These are phyloP conservation scores for Oligia strigilis DNA, from an alignment of 2,888 invertebrate species.

Conservation along the genomic window DNA sequence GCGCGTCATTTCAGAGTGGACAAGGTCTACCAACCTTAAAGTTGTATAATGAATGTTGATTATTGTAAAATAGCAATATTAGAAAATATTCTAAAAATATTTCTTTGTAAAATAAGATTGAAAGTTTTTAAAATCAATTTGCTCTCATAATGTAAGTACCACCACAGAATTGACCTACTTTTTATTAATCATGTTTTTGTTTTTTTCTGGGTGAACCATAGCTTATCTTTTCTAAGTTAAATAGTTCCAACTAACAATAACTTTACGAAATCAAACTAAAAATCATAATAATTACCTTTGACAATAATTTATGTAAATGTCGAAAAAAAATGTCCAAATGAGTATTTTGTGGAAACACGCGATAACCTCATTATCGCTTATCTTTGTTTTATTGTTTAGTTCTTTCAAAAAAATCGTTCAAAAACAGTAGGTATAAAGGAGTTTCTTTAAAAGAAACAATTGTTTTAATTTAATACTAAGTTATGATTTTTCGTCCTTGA, in stretches of 20 bases:
- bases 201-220: background rate
- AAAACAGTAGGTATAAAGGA: background rate
- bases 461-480: background rate
- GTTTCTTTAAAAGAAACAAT: background rate
- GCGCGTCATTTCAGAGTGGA: too few species aligned
- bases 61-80: too few species aligned
- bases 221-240: background rate
- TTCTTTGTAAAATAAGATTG: too few species aligned
- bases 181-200: too few species aligned
- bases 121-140: too few species aligned
- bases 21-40: too few species aligned
- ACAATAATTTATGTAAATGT: background rate
- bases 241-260: background rate
- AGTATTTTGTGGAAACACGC: conserved; percentile 21
- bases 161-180: background rate
- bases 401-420: background rate
- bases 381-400: conserved; percentile 9
- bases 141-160: background rate
- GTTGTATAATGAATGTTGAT: too few species aligned
- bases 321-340: background rate
- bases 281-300: background rate
- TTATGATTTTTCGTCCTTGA: background rate
- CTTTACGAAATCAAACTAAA: background rate
- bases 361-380: conserved; percentile 16
- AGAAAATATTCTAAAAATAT: too few species aligned